phyloP scores from a whole-genome alignment of 2,113 vertebrate genomes.

The Esox niger region DNA sequence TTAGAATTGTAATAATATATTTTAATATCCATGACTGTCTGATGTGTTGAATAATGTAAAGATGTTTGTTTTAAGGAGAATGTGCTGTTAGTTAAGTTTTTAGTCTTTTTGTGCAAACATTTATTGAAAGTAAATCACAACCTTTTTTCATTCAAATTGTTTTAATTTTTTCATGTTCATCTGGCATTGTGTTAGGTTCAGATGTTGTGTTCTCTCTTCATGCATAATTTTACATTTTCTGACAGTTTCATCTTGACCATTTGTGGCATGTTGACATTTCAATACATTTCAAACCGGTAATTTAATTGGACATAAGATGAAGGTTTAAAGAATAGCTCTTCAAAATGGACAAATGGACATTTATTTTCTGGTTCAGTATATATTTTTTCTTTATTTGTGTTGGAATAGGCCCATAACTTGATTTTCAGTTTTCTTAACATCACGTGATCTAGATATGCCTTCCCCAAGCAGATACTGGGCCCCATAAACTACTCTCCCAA shows the following conservation, averaged over 20 bases:
- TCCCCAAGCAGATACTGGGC: too few species aligned
- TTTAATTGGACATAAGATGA: not conserved
- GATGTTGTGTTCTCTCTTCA: constrained; percentile 11
- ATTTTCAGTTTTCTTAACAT: not conserved
- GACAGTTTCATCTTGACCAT: not conserved
- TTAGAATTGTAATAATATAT: constrained; percentile 45
- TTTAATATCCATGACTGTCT: constrained; percentile 56
- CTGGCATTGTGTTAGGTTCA: constrained; percentile 31
- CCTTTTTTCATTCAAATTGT: constrained; percentile 41
- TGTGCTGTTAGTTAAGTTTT: constrained; percentile 27
- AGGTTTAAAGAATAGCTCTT: not conserved
- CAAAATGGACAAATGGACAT: not conserved
- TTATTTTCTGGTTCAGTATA: not conserved
- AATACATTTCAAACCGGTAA: constrained; percentile 20
- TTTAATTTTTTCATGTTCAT: constrained; percentile 64
- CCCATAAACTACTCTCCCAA: too few species aligned
- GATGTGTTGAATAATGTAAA: constrained; percentile 12
- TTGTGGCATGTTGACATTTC: not conserved
- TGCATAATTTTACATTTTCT: not conserved
- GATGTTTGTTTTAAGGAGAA: constrained; percentile 26
- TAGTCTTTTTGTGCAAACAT: constrained; percentile 6
- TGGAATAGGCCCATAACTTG: not conserved
- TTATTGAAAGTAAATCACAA: constrained; percentile 18
- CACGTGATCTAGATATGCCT: too few species aligned
- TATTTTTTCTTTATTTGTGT: not conserved